These are phyloP conservation scores for Notospermus geniculatus DNA, from an alignment of 1,140 invertebrate genomes.

Conservation along the genomic window DNA sequence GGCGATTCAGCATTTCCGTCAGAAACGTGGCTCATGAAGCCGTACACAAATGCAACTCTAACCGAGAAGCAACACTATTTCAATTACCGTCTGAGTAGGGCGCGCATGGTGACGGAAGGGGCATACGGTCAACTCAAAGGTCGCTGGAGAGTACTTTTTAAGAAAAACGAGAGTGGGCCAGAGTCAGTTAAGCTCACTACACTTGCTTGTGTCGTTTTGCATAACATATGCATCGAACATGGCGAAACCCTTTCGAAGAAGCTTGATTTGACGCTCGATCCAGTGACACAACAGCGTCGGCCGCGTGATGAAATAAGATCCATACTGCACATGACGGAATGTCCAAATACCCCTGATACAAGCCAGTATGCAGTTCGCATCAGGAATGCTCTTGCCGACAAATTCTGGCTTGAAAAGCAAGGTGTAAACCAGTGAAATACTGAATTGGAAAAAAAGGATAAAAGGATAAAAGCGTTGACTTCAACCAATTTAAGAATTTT, in stretches of 20 bases:
- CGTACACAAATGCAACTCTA: neutral
- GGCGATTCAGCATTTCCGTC: neutral
- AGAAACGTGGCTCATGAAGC: neutral
- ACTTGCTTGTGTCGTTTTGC: neutral
- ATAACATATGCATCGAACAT: neutral
- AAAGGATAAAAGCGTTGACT: no score
- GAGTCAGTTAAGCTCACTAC: neutral
- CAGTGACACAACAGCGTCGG: neutral
- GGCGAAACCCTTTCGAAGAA: neutral
- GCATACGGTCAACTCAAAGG: neutral
- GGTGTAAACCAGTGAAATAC: no score
- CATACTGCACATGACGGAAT: neutral
- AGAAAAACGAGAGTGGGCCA: neutral
- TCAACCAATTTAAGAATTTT: no score
- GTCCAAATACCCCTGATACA: neutral
- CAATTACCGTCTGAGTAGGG: neutral
- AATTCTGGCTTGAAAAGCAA: neutral
- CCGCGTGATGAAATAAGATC: neutral
- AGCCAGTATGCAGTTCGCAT: neutral
- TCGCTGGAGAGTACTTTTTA: neutral
- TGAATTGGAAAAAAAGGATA: no score
- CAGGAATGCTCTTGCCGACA: neutral
- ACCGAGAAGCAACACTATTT: neutral
- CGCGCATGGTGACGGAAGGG: neutral
- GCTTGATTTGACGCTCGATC: neutral